Percentiles rank a stretch among this genome's conserved stretches.
These are phyloP conservation scores for Chrysopilus asiliformis DNA, from an alignment of 2,888 invertebrate genomes.

Conservation along the genomic window DNA sequence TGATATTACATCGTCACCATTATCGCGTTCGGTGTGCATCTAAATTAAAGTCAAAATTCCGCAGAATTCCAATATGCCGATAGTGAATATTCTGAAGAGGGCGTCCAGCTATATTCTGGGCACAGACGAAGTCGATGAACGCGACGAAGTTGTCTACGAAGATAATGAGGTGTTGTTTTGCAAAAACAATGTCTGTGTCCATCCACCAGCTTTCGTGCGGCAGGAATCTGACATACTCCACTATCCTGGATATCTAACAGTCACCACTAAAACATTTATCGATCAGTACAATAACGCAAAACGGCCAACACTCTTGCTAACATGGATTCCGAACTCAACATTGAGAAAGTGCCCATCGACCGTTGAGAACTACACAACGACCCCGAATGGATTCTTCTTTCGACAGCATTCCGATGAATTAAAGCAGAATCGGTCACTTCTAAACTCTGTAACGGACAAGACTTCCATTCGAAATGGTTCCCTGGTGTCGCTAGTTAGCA, in stretches of 20 bases:
- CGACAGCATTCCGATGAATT: constrained; percentile 13
- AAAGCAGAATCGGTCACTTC: constrained; percentile 5
- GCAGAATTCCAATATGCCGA: constrained; percentile 67
- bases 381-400: constrained; percentile 8
- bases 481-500: constrained; percentile 10
- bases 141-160: constrained; percentile 50
- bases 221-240: constrained; percentile 75
- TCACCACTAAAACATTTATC: constrained; percentile 68
- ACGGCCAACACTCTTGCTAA: constrained; percentile 70
- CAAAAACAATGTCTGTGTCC: constrained; percentile 96
- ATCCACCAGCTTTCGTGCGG: constrained; percentile 74
- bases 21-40: too few relatives aligned
- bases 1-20: too few relatives aligned
- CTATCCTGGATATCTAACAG: constrained; percentile 82
- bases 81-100: constrained; percentile 59
- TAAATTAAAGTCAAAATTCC: too few relatives aligned
- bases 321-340: constrained; percentile 91
- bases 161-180: constrained; percentile 78
- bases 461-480: constrained; percentile 11
- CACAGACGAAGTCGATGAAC: constrained; percentile 46
- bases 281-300: constrained; percentile 64
- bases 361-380: constrained; percentile 39
- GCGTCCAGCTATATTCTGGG: constrained; percentile 71
- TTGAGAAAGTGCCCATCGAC: constrained; percentile 72
- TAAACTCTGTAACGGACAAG: constrained; percentile 6